Percentiles rank a stretch among this genome's conserved stretches.
Conservation (phyloP, 2,113 vertebrate genomes). For the Upupa epops region DNA sequence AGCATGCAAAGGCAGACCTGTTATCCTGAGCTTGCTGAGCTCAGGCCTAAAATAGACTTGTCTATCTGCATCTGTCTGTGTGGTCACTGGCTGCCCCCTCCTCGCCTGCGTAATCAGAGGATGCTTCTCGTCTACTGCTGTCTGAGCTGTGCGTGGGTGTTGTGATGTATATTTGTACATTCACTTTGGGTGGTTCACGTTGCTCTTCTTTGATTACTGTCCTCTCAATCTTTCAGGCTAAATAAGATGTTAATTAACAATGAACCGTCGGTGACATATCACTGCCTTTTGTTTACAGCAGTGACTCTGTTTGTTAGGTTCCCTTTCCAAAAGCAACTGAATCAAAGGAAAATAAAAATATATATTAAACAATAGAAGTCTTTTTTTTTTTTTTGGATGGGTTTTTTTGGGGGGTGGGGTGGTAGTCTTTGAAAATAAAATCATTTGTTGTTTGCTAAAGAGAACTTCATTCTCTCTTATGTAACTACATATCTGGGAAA, state of each 20-base stretch:
- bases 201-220: not conserved
- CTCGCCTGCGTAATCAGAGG: not conserved
- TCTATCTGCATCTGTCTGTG: not conserved
- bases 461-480: not conserved
- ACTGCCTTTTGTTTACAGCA: conserved; percentile 20
- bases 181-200: not conserved
- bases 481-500: not conserved
- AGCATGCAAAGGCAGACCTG: not conserved
- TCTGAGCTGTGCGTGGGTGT: not conserved
- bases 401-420: too few relatives aligned
- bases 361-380: not conserved
- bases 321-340: conserved; percentile 7
- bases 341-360: not conserved
- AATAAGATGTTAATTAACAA: not conserved
- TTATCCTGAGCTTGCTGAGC: not conserved
- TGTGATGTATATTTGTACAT: not conserved
- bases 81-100: not conserved
- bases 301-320: not conserved
- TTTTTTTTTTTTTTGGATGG: accelerated
- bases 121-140: not conserved
- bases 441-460: not conserved
- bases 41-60: conserved; percentile 16
- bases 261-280: conserved; percentile 28
- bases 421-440: not conserved
- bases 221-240: not conserved